These are phyloP conservation scores for Leptinotarsa rubiginosa DNA, from an alignment of 2,888 invertebrate species.

Conservation along the genomic window DNA sequence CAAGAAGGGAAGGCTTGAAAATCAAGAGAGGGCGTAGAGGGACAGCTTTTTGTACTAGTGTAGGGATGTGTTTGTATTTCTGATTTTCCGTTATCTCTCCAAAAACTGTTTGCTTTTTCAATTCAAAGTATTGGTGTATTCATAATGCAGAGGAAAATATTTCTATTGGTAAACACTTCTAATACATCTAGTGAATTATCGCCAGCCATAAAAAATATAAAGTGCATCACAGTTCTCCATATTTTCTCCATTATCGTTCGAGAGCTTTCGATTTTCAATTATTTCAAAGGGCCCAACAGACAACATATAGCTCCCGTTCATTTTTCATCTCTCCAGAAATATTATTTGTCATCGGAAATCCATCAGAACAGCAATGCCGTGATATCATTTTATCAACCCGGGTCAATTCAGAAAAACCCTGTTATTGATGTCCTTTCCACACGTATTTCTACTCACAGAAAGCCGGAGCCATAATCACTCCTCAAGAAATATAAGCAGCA, in stretches of 20 bases:
- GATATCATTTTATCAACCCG: slow-evolving; percentile 8
- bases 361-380: not conserved
- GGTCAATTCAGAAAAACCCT: slow-evolving; percentile 7
- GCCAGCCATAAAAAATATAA: too few relatives aligned
- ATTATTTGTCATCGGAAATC: slow-evolving; percentile 16
- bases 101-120: too few relatives aligned
- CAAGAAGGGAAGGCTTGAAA: too few relatives aligned
- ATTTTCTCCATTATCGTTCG: not conserved
- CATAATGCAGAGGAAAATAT: too few relatives aligned
- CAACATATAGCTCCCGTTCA: not conserved
- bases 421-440: slow-evolving; percentile 8
- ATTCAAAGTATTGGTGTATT: too few relatives aligned
- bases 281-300: not conserved
- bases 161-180: too few relatives aligned
- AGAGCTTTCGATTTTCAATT: not conserved
- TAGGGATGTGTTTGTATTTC: too few relatives aligned
- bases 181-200: too few relatives aligned
- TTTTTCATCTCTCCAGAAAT: not conserved
- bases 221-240: too few relatives aligned
- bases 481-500: slow-evolving; percentile 16
- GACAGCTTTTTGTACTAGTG: too few relatives aligned
- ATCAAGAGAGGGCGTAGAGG: too few relatives aligned
- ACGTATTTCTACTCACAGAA: slow-evolving; percentile 16
- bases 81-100: too few relatives aligned
- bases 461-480: not conserved